Percentiles rank a stretch among this genome's conserved stretches.
These are phyloP conservation scores for Characodon lateralis DNA, from an alignment of 2,797 vertebrate genomes.

Conservation along the genomic window DNA sequence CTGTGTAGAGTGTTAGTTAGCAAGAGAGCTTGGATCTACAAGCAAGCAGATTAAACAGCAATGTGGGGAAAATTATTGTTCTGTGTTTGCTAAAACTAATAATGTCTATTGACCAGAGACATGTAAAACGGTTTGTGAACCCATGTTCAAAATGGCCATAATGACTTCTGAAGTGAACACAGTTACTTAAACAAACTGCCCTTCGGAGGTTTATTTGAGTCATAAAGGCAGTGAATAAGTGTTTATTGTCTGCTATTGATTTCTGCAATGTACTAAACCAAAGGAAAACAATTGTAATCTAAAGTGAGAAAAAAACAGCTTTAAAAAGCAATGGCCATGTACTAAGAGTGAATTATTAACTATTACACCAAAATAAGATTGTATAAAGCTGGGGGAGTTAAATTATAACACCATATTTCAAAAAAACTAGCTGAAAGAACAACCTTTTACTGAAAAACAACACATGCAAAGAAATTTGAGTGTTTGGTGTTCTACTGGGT, in stretches of 20 bases:
- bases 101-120: constrained; percentile 24
- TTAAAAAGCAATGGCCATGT: constrained; percentile 29
- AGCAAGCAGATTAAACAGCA: background rate
- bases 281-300: constrained; percentile 49
- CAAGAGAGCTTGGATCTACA: background rate
- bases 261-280: constrained; percentile 59
- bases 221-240: constrained; percentile 63
- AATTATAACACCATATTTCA: background rate
- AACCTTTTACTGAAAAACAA: constrained; percentile 15
- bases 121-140: constrained; percentile 38
- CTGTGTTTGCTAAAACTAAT: background rate
- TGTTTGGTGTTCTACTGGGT: constrained; percentile 32
- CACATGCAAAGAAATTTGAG: constrained; percentile 19
- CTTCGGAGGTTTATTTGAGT: constrained; percentile 60
- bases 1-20: background rate
- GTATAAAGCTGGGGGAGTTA: background rate
- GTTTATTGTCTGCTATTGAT: constrained; percentile 68
- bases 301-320: constrained; percentile 29
- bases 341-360: constrained; percentile 27
- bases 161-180: constrained; percentile 51
- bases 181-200: constrained; percentile 53
- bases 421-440: constrained; percentile 15
- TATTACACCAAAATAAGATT: constrained; percentile 19
- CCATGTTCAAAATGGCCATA: constrained; percentile 34
- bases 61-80: background rate